Evolutionary conservation across 2,888 invertebrate species (phyloP), one percentile per base, ranked within the genome.

Genomic region (Limenitis camilla): DNA sequence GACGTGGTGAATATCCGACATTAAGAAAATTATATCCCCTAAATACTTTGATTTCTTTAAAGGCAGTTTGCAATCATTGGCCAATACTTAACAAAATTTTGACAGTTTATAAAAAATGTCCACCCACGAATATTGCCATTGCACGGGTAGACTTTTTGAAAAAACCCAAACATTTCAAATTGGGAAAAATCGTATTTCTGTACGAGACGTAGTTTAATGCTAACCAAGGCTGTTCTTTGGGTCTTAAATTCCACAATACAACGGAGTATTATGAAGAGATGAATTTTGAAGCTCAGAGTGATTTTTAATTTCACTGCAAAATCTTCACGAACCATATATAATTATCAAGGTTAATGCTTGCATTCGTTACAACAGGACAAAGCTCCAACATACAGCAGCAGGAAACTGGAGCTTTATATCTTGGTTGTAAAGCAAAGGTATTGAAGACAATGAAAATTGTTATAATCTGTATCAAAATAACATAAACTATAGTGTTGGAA

Each of bases 341-440:
- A n/a, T n/a, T n/a, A n/a, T n/a, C n/a, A n/a, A n/a, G n/a, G n/a
- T n/a, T n/a, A n/a, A n/a, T 7, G 6, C 6, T 32, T 6, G 6
- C 32, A 32, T 7, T 32, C 32, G 6, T 5, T 32, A 7, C 7
- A 32, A 32, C 5, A 32, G 32, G 32, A 32, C 32, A 32, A 32
- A 32, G 32, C 32, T 6, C 32, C 32, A 32, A 32, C 32, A 32
- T 32, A 5, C 5, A 7, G 9, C 29, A 42, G 31, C 52, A 55
- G 55, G 40, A 52, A 52, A 39, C 32, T 50, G 49, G 53, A 50
- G 44, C n/a, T 54, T 58, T 43, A 43, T 46, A 10, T 41, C 31
- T 30, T 30, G 30, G 41, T 29, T 33, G 39, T 40, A 30, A 53
- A 50, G 52, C 55, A 40, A 42, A 55, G 53, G 47, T 56, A 40